phyloP scores from a whole-genome alignment of 2,113 vertebrate species.

The Calonectris borealis region DNA sequence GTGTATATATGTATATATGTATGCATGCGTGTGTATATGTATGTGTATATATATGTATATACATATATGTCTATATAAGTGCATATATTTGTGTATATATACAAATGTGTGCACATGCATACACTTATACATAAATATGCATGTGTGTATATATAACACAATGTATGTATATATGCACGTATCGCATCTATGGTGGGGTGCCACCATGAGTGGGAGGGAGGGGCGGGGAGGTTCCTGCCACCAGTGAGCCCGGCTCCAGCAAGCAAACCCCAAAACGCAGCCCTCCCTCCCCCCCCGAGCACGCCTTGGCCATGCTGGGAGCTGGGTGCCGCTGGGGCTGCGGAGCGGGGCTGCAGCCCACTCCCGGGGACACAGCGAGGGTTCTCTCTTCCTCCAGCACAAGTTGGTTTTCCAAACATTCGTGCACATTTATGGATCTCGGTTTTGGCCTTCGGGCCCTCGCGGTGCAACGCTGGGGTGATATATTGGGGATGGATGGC shows the following conservation, averaged over 20 bases:
- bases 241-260: neutral
- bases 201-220: neutral
- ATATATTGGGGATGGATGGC: too few species aligned
- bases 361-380: rapidly evolving
- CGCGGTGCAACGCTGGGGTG: rapidly evolving
- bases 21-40: too few species aligned
- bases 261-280: neutral
- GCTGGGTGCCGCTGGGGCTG: neutral
- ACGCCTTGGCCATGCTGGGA: rapidly evolving
- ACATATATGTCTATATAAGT: neutral
- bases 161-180: rapidly evolving
- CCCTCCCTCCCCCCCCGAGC: neutral
- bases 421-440: neutral
- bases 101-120: too few species aligned
- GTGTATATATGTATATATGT: too few species aligned
- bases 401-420: neutral
- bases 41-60: too few species aligned
- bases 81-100: neutral
- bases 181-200: neutral
- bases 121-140: neutral
- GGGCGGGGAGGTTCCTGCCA: neutral
- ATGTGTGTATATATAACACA: too few species aligned
- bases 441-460: neutral
- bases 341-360: neutral
- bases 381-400: neutral